A percentile compares a stretch with the other conserved stretches of the same genome.
These are phyloP conservation scores for Erpobdella octoculata DNA, from an alignment of 2,888 invertebrate species.

Conservation along the genomic window DNA sequence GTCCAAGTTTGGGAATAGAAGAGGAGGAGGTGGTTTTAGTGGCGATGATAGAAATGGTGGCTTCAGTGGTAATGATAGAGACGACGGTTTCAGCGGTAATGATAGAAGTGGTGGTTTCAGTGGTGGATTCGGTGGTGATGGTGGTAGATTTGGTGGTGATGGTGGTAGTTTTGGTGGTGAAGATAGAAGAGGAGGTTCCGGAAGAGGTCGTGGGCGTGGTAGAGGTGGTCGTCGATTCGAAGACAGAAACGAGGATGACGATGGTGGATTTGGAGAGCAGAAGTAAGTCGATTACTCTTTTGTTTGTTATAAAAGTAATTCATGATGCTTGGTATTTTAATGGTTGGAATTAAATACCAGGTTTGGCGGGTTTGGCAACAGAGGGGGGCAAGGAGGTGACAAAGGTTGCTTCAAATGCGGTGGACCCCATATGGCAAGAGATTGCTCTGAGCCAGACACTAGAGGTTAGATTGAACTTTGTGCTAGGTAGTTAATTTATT, in stretches of 20 bases:
- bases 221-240: not conserved
- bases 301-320: not conserved
- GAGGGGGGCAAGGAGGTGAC: not conserved
- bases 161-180: not conserved
- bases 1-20: not conserved
- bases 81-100: not conserved
- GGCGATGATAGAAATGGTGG: not conserved
- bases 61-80: not conserved
- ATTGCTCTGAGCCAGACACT: conserved; percentile 40
- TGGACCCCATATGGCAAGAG: conserved; percentile 44
- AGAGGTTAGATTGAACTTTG: too few species aligned
- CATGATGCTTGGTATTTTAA: not conserved
- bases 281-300: not conserved
- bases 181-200: not conserved
- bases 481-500: too few species aligned
- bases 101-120: not conserved
- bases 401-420: conserved; percentile 44
- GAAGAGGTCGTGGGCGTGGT: not conserved
- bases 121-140: not conserved
- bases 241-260: not conserved
- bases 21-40: not conserved
- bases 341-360: not conserved
- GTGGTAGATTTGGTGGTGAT: not conserved
- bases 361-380: conserved; percentile 6
- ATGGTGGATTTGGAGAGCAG: not conserved